These are phyloP conservation scores for Aromia moschata DNA, from an alignment of 2,888 invertebrate genomes.

Conservation along the genomic window DNA sequence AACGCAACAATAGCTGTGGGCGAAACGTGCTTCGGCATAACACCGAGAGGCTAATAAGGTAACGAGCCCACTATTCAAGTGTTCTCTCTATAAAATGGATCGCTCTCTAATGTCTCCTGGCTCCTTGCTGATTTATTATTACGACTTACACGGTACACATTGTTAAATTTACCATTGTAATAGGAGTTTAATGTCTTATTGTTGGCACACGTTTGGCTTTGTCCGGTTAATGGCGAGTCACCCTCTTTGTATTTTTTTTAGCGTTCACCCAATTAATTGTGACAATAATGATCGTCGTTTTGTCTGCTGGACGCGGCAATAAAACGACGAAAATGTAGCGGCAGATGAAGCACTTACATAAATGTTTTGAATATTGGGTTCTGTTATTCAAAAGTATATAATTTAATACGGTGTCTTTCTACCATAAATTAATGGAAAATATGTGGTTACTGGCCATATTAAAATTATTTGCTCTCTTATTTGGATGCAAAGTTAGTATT, in stretches of 20 bases:
- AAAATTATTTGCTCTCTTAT: no score
- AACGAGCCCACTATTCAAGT: constrained; percentile 49
- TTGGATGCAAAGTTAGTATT: no score
- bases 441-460: no score
- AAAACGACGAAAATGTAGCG: no score
- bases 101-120: constrained; percentile 53
- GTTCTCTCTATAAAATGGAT: constrained; percentile 50
- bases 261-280: background rate
- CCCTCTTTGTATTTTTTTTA: constrained; percentile 12
- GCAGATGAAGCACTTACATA: no score
- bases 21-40: constrained; percentile 57
- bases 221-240: constrained; percentile 30
- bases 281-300: background rate
- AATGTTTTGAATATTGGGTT: no score
- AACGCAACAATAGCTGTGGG: constrained; percentile 55
- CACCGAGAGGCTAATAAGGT: constrained; percentile 55
- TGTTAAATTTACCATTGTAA: constrained; percentile 37
- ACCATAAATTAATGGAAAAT: no score
- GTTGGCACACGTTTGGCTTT: constrained; percentile 56
- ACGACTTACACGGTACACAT: constrained; percentile 51
- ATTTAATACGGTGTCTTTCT: no score
- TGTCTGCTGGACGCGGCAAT: background rate
- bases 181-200: constrained; percentile 51
- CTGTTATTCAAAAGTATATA: no score
- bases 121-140: constrained; percentile 58